A percentile compares a stretch with the other conserved stretches of the same genome.
Conservation (phyloP, 2,797 vertebrate species). For the Numenius phaeopus region DNA sequence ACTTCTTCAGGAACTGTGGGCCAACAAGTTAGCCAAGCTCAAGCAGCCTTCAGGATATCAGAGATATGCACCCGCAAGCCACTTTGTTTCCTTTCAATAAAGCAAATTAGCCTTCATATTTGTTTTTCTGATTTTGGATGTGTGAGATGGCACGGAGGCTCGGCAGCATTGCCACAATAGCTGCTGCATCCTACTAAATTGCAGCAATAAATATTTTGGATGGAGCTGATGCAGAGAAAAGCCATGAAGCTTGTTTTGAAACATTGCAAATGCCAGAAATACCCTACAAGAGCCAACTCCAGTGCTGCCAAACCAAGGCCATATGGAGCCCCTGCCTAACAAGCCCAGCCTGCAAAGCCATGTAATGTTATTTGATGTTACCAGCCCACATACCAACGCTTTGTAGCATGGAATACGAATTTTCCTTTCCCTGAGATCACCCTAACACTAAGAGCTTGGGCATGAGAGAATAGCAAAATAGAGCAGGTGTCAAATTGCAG, state of each 20-base stretch:
- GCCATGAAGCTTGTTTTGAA: conserved; percentile 45
- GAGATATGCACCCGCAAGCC: not conserved
- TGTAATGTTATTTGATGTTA: not conserved
- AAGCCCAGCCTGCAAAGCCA: not conserved
- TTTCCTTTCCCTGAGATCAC: not conserved
- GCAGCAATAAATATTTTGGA: conserved; percentile 59
- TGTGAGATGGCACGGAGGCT: conserved; percentile 15
- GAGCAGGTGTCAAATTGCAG: not conserved
- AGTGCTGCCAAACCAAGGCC: conserved; percentile 11
- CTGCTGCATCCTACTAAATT: conserved; percentile 35
- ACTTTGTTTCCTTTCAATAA: not conserved
- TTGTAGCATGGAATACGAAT: not conserved
- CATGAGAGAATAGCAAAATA: not conserved
- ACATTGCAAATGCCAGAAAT: conserved; percentile 35
- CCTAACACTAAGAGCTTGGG: not conserved
- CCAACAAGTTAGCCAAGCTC: not conserved
- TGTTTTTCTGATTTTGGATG: conserved; percentile 19
- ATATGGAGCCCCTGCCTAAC: conserved; percentile 42
- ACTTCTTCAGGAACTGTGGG: not conserved
- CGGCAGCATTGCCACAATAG: not conserved
- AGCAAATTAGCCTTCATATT: conserved; percentile 13
- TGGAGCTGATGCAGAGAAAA: conserved; percentile 23
- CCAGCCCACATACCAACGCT: not conserved
- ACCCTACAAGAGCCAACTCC: conserved; percentile 4
- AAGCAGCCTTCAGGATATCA: not conserved